Conservation (phyloP, 2,113 vertebrate species). For the Rallus limicola region DNA sequence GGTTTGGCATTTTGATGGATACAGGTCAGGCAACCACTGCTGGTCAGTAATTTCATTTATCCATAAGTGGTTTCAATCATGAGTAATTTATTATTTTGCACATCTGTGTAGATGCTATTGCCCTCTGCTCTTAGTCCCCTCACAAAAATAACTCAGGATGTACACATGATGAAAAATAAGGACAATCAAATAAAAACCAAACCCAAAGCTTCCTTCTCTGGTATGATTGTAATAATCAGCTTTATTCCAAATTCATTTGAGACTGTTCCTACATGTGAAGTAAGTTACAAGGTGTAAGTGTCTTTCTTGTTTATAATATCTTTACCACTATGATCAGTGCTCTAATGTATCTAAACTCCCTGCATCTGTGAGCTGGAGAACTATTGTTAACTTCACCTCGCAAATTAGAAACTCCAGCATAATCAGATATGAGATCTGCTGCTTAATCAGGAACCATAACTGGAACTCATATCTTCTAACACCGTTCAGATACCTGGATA, state of each 20-base stretch:
- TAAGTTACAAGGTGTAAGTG: not conserved
- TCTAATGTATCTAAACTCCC: not conserved
- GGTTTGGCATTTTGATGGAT: constrained; percentile 67
- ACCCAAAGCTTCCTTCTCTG: too few species aligned
- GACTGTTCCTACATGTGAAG: not conserved
- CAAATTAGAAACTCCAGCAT: not conserved
- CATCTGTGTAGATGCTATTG: not conserved
- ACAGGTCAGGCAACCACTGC: constrained; percentile 43
- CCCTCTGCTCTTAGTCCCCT: not conserved
- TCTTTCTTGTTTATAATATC: not conserved
- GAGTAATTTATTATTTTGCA: constrained; percentile 34
- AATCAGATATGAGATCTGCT: not conserved
- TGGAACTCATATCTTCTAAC: not conserved
- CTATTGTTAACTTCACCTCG: not conserved
- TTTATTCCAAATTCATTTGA: not conserved
- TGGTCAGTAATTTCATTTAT: constrained; percentile 63
- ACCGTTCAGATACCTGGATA: not conserved
- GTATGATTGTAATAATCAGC: not conserved
- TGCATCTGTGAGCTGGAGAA: not conserved
- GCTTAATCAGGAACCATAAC: not conserved
- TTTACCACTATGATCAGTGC: not conserved
- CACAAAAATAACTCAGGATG: not conserved
- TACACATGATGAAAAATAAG: not conserved
- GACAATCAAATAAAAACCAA: not conserved
- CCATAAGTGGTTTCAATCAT: constrained; percentile 24